Conservation (phyloP, 2,888 invertebrate genomes). For the Patella depressa region DNA sequence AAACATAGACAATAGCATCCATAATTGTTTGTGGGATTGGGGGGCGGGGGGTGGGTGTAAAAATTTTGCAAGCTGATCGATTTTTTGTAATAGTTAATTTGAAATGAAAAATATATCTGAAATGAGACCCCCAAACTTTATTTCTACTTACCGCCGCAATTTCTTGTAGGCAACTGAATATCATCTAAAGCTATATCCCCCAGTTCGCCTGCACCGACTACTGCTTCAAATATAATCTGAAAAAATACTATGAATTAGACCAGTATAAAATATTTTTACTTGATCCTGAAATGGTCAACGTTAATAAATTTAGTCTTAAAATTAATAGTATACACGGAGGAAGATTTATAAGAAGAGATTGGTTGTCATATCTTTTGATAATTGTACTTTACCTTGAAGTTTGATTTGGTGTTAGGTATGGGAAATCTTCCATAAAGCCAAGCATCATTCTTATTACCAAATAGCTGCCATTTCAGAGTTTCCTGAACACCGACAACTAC, state of each 20-base stretch:
- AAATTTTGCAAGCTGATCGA: no score
- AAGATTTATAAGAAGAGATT: no score
- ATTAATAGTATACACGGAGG: no score
- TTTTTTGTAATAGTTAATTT: no score
- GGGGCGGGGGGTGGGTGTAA: no score
- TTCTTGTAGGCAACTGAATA: conserved; percentile 37
- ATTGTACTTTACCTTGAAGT: conserved; percentile 33
- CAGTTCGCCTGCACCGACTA: conserved; percentile 42
- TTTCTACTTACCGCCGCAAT: conserved; percentile 29
- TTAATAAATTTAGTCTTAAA: no score
- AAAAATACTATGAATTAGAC: conserved; percentile 9
- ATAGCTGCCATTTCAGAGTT: conserved; percentile 45
- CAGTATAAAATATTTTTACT: no score
- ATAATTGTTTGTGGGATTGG: no score
- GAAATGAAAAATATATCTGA: not conserved
- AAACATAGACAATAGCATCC: no score
- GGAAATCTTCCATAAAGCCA: conserved; percentile 51
- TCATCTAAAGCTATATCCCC: conserved; percentile 64
- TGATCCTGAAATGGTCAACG: no score
- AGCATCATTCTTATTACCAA: conserved; percentile 44
- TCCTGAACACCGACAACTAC: conserved; percentile 21
- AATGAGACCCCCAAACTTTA: conserved; percentile 6
- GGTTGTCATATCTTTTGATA: no score
- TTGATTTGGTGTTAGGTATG: conserved; percentile 30
- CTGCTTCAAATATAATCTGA: conserved; percentile 51